These are phyloP conservation scores for Scaptodrosophila latifasciaeformis DNA, from an alignment of 2,888 invertebrate genomes.

Conservation along the genomic window DNA sequence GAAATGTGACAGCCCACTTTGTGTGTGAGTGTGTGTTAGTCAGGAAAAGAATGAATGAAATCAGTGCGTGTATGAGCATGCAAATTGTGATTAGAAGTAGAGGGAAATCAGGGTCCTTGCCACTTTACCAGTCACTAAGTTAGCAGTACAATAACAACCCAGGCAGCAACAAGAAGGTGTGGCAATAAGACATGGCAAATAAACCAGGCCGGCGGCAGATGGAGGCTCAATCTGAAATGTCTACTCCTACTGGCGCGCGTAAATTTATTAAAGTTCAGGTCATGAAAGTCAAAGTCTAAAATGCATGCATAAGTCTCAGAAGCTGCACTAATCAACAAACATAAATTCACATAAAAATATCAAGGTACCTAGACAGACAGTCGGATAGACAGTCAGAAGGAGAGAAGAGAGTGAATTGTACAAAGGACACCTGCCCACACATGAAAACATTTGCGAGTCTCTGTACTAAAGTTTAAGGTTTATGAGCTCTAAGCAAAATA, in stretches of 20 bases:
- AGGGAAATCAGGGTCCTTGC: too few species aligned
- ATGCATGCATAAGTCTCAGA: slow-evolving; percentile 57
- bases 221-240: background rate
- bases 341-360: slow-evolving; percentile 66
- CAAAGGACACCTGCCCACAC: too few species aligned
- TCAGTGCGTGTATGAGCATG: too few species aligned
- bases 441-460: background rate
- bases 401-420: background rate
- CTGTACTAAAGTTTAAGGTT: slow-evolving; percentile 60
- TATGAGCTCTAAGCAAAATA: slow-evolving; percentile 61
- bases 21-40: background rate
- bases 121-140: too few species aligned
- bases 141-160: too few species aligned
- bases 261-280: slow-evolving; percentile 48
- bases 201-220: background rate
- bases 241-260: slow-evolving; percentile 18
- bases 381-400: slow-evolving; percentile 6
- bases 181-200: too few species aligned
- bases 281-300: slow-evolving; percentile 36
- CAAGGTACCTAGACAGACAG: slow-evolving; percentile 18
- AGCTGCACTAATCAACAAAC: slow-evolving; percentile 63
- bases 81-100: too few species aligned
- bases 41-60: too few species aligned
- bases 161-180: background rate
- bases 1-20: slow-evolving; percentile 51